A percentile compares a stretch with the other conserved stretches of the same genome.
phyloP scores from a whole-genome alignment of 2,113 vertebrate genomes.

The Rhinogobius similis region DNA sequence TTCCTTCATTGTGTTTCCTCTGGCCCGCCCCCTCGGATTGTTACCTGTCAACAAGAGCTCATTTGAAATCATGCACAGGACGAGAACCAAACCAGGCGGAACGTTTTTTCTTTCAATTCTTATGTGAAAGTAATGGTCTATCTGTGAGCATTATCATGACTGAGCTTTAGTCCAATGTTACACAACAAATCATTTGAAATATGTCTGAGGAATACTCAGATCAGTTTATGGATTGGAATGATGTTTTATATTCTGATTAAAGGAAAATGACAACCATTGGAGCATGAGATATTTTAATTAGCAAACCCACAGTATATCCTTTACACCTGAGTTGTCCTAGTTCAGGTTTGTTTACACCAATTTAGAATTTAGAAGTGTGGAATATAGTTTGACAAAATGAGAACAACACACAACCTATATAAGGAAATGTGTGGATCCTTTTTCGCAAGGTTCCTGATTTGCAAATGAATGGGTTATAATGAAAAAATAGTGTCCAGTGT shows the following conservation, averaged over 20 bases:
- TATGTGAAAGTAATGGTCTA: neutral
- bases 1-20: conserved; percentile 21
- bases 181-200: neutral
- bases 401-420: too few species aligned
- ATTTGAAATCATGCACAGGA: conserved; percentile 21
- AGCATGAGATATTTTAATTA: too few species aligned
- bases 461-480: neutral
- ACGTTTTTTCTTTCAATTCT: neutral
- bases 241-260: too few species aligned
- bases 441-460: neutral
- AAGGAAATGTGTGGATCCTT: too few species aligned
- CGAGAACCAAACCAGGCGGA: neutral
- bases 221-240: too few species aligned
- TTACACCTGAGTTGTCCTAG: too few species aligned
- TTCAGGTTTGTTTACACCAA: too few species aligned
- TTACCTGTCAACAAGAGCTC: conserved; percentile 40
- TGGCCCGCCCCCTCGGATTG: conserved; percentile 15
- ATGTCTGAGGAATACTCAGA: too few species aligned
- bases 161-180: neutral
- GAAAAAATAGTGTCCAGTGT: conserved; percentile 18
- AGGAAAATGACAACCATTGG: too few species aligned
- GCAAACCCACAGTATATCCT: too few species aligned
- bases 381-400: too few species aligned
- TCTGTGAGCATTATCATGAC: neutral
- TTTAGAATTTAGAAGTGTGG: too few species aligned